Evolutionary conservation across 2,113 vertebrate genomes (phyloP), one percentile per base, ranked within the genome.

Genomic region (Vulpes lagopus): DNA sequence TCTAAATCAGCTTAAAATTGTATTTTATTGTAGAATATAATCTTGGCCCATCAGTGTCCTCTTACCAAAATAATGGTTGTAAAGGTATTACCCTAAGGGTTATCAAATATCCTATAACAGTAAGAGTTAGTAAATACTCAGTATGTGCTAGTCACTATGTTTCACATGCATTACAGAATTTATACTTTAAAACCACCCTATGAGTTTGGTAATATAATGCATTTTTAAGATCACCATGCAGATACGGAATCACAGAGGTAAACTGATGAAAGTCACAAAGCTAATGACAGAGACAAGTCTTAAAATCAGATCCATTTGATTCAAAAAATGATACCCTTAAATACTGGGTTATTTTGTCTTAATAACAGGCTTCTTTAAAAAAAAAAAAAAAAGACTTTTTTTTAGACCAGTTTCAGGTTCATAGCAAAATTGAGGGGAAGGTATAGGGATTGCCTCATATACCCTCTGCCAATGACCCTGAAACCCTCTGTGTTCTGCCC

Each of bases 211-310:
- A 71, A 43, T 76, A 78, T 60, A 57, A 76, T 67, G n/a, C 22
- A 96, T 80, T 89, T 89, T 69, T 60, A 92, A 95, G 64, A 23
- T 81, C n/a, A 86, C 7, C 65, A 67, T 38, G 38, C 30, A 15
- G 22, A 86, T 69, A 95, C 69, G 14, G 43, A 93, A 74, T 81
- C 14, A 85, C 8, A 62, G 4, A 55, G 3, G 11, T 71, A 90
- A 30, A 69, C 5, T 76, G 51, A 55, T 5, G 51, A 69, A 92
- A 89, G 27, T 78, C 17, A 60, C 11, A 93, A 90, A 74, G 14
- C 17, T 62, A 82, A 55, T 59, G 23, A 62, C n/a, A 78, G 25
- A 92, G 38, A 81, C 25, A 71, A 79, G 51, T n/a, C 53, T 73
- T 83, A 89, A 94, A 57, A n/a, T 69, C 15, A 81, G 65, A 5